Evolutionary conservation across 2,797 vertebrate genomes (phyloP).

Genomic region (Chelmon rostratus): DNA sequence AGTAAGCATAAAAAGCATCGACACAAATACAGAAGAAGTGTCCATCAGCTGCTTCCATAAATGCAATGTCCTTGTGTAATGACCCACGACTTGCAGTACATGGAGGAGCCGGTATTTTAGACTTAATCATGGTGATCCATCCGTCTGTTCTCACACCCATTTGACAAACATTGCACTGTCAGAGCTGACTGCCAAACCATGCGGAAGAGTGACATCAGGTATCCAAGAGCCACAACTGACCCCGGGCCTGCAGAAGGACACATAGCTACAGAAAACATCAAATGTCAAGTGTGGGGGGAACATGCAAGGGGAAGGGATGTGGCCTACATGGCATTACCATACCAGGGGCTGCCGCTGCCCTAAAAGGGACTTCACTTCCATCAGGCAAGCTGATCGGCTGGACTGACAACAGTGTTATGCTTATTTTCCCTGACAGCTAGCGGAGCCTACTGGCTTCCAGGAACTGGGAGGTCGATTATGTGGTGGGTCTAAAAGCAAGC

Average conservation of each 20-base stretch:
- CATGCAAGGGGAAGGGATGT: slow-evolving; percentile 70
- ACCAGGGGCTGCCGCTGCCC: slow-evolving; percentile 77
- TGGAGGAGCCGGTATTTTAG: slow-evolving; percentile 32
- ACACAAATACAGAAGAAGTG: slow-evolving; percentile 10
- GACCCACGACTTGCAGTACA: slow-evolving; percentile 6
- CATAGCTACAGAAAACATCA: slow-evolving; percentile 79
- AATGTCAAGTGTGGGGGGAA: slow-evolving; percentile 83
- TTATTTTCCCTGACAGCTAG: slow-evolving; percentile 86
- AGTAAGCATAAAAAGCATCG: slow-evolving; percentile 12
- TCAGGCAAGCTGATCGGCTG: slow-evolving; percentile 73
- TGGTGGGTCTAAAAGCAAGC: slow-evolving; percentile 57
- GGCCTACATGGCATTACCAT: slow-evolving; percentile 75
- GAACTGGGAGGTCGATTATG: slow-evolving; percentile 72
- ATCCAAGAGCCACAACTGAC: slow-evolving; percentile 82
- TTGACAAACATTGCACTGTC: slow-evolving; percentile 77
- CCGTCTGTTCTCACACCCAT: slow-evolving; percentile 49
- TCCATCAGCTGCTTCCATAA: slow-evolving; percentile 12
- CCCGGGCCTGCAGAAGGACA: slow-evolving; percentile 79
- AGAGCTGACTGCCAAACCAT: slow-evolving; percentile 78
- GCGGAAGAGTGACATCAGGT: slow-evolving; percentile 85
- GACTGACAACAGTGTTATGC: slow-evolving; percentile 79
- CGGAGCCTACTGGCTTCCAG: slow-evolving; percentile 78
- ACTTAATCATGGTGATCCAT: slow-evolving; percentile 47
- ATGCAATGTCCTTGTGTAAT: not conserved
- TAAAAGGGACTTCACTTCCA: slow-evolving; percentile 70